These are phyloP conservation scores for Patella ulyssiponensis DNA, from an alignment of 2,888 invertebrate genomes.

Conservation along the genomic window DNA sequence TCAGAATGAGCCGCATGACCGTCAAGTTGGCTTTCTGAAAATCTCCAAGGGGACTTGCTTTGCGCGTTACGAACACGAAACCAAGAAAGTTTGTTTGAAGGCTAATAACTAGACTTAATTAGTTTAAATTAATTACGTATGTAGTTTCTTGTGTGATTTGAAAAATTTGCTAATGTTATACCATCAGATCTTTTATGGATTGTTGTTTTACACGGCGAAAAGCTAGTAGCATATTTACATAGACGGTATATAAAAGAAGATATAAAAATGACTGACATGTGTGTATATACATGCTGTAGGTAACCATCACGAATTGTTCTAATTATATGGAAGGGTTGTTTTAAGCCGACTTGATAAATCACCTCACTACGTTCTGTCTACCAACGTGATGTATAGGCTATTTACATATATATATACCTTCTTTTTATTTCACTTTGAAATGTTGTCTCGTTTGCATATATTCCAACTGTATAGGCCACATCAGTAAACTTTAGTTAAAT, in stretches of 20 bases:
- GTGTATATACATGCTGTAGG: background rate
- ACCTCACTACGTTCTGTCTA: too few relatives aligned
- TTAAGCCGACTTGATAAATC: slow-evolving; percentile 1
- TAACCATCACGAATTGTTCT: slow-evolving; percentile 8
- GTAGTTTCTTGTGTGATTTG: background rate
- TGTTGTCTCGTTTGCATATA: too few relatives aligned
- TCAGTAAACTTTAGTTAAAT: too few relatives aligned
- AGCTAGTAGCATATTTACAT: background rate
- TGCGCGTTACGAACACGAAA: background rate
- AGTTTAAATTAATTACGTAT: slow-evolving; percentile 9
- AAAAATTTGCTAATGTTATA: background rate
- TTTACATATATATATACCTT: too few relatives aligned
- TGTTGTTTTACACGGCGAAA: too few relatives aligned
- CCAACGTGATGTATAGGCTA: too few relatives aligned
- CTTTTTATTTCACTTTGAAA: too few relatives aligned
- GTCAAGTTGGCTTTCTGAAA: background rate
- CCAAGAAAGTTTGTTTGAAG: background rate
- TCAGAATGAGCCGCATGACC: background rate
- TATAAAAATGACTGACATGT: background rate
- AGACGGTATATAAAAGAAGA: background rate
- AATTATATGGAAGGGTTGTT: slow-evolving; percentile 2
- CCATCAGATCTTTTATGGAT: too few relatives aligned
- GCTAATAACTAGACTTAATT: background rate
- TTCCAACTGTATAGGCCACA: too few relatives aligned
- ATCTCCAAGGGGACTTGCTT: background rate